These are phyloP conservation scores for Eupithecia centaureata DNA, from an alignment of 2,888 invertebrate species.

Conservation along the genomic window DNA sequence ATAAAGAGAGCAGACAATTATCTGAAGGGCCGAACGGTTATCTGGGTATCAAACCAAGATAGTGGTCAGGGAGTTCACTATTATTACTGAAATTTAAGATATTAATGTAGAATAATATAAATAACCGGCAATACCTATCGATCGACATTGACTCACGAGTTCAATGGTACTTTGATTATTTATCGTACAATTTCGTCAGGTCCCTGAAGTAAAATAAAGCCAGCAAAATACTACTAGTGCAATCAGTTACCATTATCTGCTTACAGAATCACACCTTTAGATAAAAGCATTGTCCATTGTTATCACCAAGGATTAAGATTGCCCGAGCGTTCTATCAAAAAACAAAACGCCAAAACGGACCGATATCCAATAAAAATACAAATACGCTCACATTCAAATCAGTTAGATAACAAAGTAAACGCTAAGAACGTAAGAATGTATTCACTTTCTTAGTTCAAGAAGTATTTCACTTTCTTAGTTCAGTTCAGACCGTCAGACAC, in stretches of 20 bases:
- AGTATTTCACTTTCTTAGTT: slow-evolving; percentile 54
- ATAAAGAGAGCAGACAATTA: no score
- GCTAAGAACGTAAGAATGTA: background rate
- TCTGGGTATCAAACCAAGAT: no score
- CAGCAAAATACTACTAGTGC: background rate
- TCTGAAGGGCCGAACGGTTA: no score
- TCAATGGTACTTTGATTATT: background rate
- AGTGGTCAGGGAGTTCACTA: no score
- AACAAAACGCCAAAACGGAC: background rate
- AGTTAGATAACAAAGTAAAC: slow-evolving; percentile 13
- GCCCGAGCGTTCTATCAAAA: background rate
- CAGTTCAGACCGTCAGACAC: slow-evolving; percentile 37
- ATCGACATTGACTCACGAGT: background rate
- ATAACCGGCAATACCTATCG: background rate
- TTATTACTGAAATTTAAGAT: background rate
- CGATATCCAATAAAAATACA: background rate
- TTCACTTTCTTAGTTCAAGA: slow-evolving; percentile 20
- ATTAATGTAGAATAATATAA: background rate
- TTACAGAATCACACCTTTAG: background rate
- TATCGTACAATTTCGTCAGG: background rate
- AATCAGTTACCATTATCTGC: background rate
- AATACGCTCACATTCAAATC: background rate
- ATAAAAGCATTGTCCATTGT: background rate
- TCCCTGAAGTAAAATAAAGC: background rate
- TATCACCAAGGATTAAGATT: background rate